phyloP scores from a whole-genome alignment of 1,140 invertebrate genomes.

The Cotesia vestalis region DNA sequence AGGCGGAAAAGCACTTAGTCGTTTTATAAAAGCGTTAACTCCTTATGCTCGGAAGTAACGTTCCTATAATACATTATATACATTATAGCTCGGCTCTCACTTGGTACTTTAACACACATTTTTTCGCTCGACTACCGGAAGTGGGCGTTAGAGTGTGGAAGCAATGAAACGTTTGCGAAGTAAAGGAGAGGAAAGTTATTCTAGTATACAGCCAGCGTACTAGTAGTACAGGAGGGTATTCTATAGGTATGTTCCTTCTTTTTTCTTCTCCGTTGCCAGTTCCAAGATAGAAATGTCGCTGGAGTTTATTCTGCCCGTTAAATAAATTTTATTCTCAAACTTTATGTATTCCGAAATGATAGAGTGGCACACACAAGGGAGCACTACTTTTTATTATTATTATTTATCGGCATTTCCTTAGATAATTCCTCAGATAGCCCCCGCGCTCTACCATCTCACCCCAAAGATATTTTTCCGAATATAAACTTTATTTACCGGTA shows the following conservation, averaged over 20 bases:
- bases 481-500: conserved; percentile 15
- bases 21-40: conserved; percentile 9
- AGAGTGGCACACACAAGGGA: conserved; percentile 25
- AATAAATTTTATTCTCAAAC: conserved; percentile 32
- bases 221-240: too few species aligned
- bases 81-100: too few species aligned
- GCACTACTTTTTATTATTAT: conserved; percentile 23
- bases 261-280: too few species aligned
- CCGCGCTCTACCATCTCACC: not conserved
- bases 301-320: conserved; percentile 27
- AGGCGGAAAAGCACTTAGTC: not conserved
- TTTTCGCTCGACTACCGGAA: conserved; percentile 2
- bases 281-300: not conserved
- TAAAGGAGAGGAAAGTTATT: not conserved
- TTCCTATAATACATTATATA: not conserved
- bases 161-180: not conserved
- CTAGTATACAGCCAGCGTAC: not conserved
- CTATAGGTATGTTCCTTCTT: too few species aligned
- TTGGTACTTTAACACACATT: conserved; percentile 5
- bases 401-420: conserved; percentile 38
- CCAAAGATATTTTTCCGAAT: not conserved
- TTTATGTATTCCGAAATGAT: not conserved
- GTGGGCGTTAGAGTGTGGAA: not conserved
- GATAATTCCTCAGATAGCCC: conserved; percentile 33
- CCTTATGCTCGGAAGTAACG: conserved; percentile 2